Conservation (phyloP, 2,797 vertebrate genomes). For the Syngnathus rostellatus region DNA sequence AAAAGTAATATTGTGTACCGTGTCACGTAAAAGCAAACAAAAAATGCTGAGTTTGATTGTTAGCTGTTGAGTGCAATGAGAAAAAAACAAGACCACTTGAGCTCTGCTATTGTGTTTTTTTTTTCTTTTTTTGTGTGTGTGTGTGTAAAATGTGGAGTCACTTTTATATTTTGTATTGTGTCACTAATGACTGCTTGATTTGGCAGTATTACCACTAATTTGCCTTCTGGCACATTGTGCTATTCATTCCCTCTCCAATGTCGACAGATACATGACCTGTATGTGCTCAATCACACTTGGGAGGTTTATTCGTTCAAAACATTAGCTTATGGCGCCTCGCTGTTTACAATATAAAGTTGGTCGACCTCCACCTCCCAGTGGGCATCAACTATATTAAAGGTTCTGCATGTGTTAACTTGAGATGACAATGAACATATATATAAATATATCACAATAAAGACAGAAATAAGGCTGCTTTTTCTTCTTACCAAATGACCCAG, state of each 20-base stretch:
- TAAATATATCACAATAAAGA: slow-evolving; percentile 34
- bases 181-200: slow-evolving; percentile 12
- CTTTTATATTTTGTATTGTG: slow-evolving; percentile 1
- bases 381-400: slow-evolving; percentile 7
- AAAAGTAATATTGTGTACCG: no score
- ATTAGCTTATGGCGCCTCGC: background rate
- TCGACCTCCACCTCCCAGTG: slow-evolving; percentile 29
- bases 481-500: slow-evolving; percentile 1
- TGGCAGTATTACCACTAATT: slow-evolving; percentile 4
- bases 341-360: background rate
- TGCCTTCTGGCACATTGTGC: background rate
- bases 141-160: background rate
- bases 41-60: background rate
- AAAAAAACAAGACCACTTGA: slow-evolving; percentile 25
- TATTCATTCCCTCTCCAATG: slow-evolving; percentile 5
- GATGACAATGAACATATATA: slow-evolving; percentile 5
- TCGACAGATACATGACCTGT: background rate
- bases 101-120: slow-evolving; percentile 8
- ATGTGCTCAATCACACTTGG: background rate
- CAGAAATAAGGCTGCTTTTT: background rate
- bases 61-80: background rate
- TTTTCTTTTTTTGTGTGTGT: background rate
- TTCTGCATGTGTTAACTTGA: background rate
- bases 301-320: background rate
- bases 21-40: no score